Evolutionary conservation across 2,888 invertebrate species (phyloP).

Genomic region (Ophraella communa): DNA sequence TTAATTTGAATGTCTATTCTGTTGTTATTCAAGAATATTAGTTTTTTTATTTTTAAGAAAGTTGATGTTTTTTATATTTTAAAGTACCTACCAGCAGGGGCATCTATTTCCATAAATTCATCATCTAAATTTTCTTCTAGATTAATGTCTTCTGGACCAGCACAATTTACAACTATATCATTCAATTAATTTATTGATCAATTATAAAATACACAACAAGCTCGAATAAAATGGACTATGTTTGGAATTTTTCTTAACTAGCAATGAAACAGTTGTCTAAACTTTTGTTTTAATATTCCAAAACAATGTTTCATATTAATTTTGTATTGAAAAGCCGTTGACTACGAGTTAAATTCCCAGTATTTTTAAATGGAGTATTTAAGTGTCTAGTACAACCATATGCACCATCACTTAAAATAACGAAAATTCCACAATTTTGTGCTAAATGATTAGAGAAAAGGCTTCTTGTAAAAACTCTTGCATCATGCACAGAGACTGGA

Average conservation of each 20-base stretch:
- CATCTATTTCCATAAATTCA: neutral
- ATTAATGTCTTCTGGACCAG: conserved; percentile 6
- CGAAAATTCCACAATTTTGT: neutral
- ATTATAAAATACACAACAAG: conserved; percentile 9
- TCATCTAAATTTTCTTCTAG: neutral
- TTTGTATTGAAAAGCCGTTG: conserved; percentile 10
- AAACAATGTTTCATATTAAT: conserved; percentile 2
- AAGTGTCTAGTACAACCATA: neutral
- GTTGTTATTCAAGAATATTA: too few relatives aligned
- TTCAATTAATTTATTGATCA: too few relatives aligned
- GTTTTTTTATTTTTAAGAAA: neutral
- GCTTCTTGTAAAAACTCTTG: conserved; percentile 2
- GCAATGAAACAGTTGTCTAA: too few relatives aligned
- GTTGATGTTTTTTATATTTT: neutral
- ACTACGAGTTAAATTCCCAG: conserved; percentile 4
- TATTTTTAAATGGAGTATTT: neutral
- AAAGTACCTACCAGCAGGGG: neutral
- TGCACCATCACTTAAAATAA: neutral
- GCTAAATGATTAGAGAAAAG: neutral
- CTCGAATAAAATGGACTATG: conserved; percentile 12
- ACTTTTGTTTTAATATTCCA: too few relatives aligned
- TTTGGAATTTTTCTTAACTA: too few relatives aligned
- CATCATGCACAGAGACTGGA: conserved; percentile 3
- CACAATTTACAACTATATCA: too few relatives aligned
- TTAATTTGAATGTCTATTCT: neutral